phyloP scores from a whole-genome alignment of 2,113 vertebrate genomes.

The Tonatia bakeri region DNA sequence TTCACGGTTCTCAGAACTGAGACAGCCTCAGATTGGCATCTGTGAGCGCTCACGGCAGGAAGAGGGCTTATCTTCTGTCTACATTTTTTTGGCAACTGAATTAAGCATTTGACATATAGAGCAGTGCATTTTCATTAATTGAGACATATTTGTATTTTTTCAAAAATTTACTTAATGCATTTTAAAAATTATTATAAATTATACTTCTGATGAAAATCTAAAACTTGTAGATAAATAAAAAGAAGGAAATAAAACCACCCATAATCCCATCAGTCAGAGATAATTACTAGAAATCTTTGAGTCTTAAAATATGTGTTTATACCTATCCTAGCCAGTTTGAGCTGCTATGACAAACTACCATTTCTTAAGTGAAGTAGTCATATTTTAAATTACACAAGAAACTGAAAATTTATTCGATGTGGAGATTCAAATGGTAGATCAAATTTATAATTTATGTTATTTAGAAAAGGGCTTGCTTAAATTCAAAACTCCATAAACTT shows the following conservation, averaged over 20 bases:
- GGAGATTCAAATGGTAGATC: neutral
- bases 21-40: neutral
- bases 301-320: neutral
- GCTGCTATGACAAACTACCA: neutral
- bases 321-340: neutral
- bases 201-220: neutral
- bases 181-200: neutral
- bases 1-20: neutral
- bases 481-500: neutral
- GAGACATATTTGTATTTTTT: constrained; percentile 3
- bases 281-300: neutral
- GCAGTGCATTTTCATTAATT: neutral
- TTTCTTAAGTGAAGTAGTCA: neutral
- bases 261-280: neutral
- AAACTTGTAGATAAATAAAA: constrained; percentile 4
- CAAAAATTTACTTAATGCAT: neutral
- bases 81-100: neutral
- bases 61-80: neutral
- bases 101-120: constrained; percentile 20
- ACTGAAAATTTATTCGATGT: neutral
- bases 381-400: constrained; percentile 25
- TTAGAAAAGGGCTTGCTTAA: neutral
- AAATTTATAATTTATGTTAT: neutral
- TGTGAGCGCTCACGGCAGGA: neutral
- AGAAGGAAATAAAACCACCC: neutral